Evolutionary conservation across 2,113 vertebrate species (phyloP).

Genomic region (Apeltes quadracus): DNA sequence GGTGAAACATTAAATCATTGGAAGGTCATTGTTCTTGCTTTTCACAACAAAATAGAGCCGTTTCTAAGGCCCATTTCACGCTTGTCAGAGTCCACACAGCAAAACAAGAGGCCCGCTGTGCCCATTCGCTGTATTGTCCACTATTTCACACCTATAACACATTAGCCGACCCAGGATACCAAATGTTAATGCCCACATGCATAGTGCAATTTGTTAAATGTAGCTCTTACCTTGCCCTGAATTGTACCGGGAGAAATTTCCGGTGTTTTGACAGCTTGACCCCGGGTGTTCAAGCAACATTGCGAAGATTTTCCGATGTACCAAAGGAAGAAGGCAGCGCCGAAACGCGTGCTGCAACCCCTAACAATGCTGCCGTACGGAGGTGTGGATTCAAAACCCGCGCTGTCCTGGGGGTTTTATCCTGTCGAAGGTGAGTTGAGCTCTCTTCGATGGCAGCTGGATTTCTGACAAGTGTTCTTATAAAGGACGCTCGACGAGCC

Average conservation of each 20-base stretch:
- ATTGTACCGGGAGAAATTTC: constrained; percentile 79
- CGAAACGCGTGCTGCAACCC: not conserved
- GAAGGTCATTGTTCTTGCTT: not conserved
- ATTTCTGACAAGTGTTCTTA: constrained; percentile 16
- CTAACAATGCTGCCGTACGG: not conserved
- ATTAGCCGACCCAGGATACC: constrained; percentile 12
- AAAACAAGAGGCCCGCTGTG: constrained; percentile 20
- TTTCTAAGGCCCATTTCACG: constrained; percentile 24
- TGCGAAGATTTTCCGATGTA: constrained; percentile 29
- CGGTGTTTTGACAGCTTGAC: constrained; percentile 81
- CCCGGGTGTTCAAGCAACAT: constrained; percentile 86
- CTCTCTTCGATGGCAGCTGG: constrained; percentile 11
- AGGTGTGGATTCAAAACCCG: not conserved
- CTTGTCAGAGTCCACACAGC: constrained; percentile 30
- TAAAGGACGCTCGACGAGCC: constrained; percentile 24
- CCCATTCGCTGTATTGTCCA: constrained; percentile 12
- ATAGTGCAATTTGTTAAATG: not conserved
- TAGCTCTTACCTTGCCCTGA: constrained; percentile 82
- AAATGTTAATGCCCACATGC: not conserved
- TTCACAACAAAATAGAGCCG: not conserved
- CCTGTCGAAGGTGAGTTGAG: constrained; percentile 27
- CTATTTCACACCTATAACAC: constrained; percentile 44
- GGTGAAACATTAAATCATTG: not conserved
- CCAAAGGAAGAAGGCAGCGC: constrained; percentile 22
- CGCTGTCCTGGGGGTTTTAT: constrained; percentile 35